A percentile compares a stretch with the other conserved stretches of the same genome.
phyloP scores from a whole-genome alignment of 2,113 vertebrate genomes.

The Neolamprologus kungweensis region DNA sequence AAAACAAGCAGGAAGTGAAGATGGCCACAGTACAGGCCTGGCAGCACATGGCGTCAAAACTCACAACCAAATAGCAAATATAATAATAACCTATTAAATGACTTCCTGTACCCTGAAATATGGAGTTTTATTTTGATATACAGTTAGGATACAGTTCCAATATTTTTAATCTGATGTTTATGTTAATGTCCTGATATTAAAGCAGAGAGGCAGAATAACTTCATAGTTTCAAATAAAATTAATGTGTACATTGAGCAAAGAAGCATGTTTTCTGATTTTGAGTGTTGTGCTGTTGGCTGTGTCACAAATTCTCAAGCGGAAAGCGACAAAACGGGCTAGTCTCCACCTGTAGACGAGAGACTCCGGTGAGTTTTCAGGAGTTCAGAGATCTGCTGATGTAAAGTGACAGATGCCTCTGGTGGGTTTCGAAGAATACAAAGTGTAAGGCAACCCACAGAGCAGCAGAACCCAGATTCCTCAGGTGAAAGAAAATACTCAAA shows the following conservation, averaged over 20 bases:
- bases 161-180: background rate
- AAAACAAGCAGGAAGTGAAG: background rate
- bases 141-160: background rate
- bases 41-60: background rate
- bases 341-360: conserved; percentile 9
- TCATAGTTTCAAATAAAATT: background rate
- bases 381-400: conserved; percentile 26
- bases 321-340: background rate
- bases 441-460: background rate
- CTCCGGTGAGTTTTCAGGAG: background rate
- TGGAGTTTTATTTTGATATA: background rate
- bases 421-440: conserved; percentile 16
- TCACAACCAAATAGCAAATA: background rate
- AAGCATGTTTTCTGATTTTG: background rate
- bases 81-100: background rate
- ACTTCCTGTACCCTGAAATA: background rate
- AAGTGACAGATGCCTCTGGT: conserved; percentile 34
- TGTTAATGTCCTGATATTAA: background rate
- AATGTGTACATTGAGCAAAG: background rate
- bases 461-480: background rate
- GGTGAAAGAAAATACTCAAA: background rate
- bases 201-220: background rate
- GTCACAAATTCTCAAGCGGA: background rate
- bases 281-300: background rate
- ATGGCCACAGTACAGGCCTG: background rate